Percentiles rank a stretch among this genome's conserved stretches.
Conservation (phyloP, 2,113 vertebrate genomes). For the Gasterosteus aculeatus region DNA sequence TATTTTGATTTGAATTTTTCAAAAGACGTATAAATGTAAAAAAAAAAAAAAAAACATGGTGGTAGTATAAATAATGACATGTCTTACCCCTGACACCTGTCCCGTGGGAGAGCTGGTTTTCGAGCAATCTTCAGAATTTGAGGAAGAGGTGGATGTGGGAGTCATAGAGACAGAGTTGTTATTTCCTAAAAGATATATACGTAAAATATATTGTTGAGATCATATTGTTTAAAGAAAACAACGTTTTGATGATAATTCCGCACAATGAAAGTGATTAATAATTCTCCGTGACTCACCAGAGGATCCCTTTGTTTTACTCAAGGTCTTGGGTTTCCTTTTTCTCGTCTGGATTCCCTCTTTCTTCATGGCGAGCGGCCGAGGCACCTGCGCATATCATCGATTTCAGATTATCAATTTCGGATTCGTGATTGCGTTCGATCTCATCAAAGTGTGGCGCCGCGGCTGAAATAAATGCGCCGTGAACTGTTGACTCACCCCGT, state of each 20-base stretch:
- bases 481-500: slow-evolving; percentile 84
- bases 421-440: background rate
- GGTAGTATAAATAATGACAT: background rate
- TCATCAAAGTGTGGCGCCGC: fast-evolving
- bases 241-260: background rate
- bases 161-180: slow-evolving; percentile 93
- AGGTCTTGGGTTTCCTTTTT: slow-evolving; percentile 98
- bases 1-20: background rate
- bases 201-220: background rate
- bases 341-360: slow-evolving; percentile 99
- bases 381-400: slow-evolving; percentile 83
- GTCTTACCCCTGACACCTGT: slow-evolving; percentile 89
- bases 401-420: background rate
- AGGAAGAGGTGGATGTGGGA: slow-evolving; percentile 96
- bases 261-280: background rate
- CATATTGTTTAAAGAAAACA: background rate
- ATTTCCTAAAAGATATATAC: slow-evolving; percentile 81
- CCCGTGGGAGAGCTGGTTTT: slow-evolving; percentile 91
- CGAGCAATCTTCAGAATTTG: slow-evolving; percentile 94
- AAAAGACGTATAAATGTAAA: background rate
- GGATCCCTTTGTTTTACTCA: slow-evolving; percentile 93
- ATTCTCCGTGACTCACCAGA: slow-evolving; percentile 82
- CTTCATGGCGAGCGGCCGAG: slow-evolving; percentile 98
- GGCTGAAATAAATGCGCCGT: fast-evolving
- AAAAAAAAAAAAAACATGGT: background rate